These are phyloP conservation scores for Drosophila ercepeae DNA, from an alignment of 1,140 invertebrate species.

Conservation along the genomic window DNA sequence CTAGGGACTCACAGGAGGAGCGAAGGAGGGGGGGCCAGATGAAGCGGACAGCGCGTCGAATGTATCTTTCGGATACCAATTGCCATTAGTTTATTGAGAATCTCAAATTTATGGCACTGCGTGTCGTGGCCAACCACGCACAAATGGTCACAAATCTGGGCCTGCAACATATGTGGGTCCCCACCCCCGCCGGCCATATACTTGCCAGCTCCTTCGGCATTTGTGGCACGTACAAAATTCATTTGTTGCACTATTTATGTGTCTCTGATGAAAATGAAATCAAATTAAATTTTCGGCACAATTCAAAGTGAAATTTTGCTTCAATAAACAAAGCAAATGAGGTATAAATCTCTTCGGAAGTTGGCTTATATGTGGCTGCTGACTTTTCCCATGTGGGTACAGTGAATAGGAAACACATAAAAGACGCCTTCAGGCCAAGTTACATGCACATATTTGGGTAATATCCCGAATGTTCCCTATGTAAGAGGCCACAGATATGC, in stretches of 20 bases:
- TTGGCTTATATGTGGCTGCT: slow-evolving; percentile 4
- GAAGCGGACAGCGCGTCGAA: slow-evolving; percentile 32
- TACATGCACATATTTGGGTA: slow-evolving; percentile 17
- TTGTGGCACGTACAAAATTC: slow-evolving; percentile 79
- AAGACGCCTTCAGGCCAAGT: slow-evolving; percentile 10
- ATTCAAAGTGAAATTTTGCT: slow-evolving; percentile 68
- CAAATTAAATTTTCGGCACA: slow-evolving; percentile 80
- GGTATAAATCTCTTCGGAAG: slow-evolving; percentile 24
- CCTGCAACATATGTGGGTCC: slow-evolving; percentile 54
- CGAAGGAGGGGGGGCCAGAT: background rate
- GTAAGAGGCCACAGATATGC: background rate
- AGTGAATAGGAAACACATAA: slow-evolving; percentile 22
- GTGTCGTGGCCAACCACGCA: slow-evolving; percentile 74
- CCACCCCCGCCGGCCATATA: background rate
- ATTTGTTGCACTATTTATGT: slow-evolving; percentile 78
- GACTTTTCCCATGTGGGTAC: slow-evolving; percentile 13
- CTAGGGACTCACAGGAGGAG: background rate
- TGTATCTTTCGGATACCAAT: slow-evolving; percentile 80
- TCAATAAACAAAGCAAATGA: slow-evolving; percentile 41
- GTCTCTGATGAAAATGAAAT: slow-evolving; percentile 78
- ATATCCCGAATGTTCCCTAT: slow-evolving; percentile 8
- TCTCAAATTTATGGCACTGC: slow-evolving; percentile 71
- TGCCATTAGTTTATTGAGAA: slow-evolving; percentile 82
- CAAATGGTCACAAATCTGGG: slow-evolving; percentile 78
- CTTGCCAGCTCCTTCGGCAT: slow-evolving; percentile 45